phyloP scores from a whole-genome alignment of 2,888 invertebrate genomes.

The Rhagonycha lutea region DNA sequence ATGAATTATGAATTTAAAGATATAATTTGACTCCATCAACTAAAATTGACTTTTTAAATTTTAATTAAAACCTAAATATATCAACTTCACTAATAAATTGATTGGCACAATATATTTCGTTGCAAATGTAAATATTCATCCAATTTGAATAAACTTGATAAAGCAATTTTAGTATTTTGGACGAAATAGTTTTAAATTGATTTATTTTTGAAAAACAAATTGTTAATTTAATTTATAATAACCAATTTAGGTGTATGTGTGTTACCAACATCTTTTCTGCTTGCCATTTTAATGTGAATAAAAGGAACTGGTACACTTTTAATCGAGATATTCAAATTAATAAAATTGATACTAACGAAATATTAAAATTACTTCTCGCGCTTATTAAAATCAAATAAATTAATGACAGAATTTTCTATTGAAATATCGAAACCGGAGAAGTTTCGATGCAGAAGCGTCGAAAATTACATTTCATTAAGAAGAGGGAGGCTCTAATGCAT shows the following conservation, averaged over 20 bases:
- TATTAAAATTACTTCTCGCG: slow-evolving; percentile 11
- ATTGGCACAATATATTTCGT: slow-evolving; percentile 1
- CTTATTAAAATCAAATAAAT: slow-evolving; percentile 28
- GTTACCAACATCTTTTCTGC: too few species aligned
- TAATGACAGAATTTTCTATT: slow-evolving; percentile 8
- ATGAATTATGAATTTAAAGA: background rate
- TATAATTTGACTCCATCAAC: background rate
- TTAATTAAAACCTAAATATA: slow-evolving; percentile 14
- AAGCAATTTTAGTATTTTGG: background rate
- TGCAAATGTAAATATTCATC: slow-evolving; percentile 1
- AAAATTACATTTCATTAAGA: slow-evolving; percentile 31
- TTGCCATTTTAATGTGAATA: background rate
- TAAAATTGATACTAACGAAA: background rate
- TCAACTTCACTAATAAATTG: slow-evolving; percentile 9
- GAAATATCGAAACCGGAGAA: slow-evolving; percentile 20
- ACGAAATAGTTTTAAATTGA: background rate
- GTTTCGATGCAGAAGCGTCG: slow-evolving; percentile 22
- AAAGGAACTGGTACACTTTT: background rate
- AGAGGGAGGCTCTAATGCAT: slow-evolving; percentile 29
- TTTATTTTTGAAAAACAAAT: background rate
- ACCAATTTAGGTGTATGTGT: background rate
- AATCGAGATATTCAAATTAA: background rate
- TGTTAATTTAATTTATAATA: background rate
- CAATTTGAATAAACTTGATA: slow-evolving; percentile 10
- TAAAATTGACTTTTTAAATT: slow-evolving; percentile 13